phyloP scores from a whole-genome alignment of 2,888 invertebrate genomes.

The Axea sp. region DNA sequence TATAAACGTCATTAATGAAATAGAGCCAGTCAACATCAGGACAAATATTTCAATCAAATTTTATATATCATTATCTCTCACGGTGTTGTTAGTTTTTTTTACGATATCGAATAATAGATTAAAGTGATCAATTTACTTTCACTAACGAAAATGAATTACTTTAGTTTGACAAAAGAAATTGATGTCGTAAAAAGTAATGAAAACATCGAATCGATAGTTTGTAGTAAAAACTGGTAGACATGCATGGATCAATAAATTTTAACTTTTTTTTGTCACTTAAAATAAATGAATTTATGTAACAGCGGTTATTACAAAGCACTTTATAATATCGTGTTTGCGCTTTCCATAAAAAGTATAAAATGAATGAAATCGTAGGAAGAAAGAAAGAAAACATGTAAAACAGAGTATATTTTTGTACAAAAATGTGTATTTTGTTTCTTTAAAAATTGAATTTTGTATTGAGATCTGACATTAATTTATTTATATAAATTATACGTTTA shows the following conservation, averaged over 20 bases:
- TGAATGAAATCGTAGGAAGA: no score
- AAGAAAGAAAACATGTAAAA: not conserved
- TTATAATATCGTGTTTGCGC: not conserved
- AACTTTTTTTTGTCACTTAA: no score
- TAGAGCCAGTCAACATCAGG: conserved; percentile 34
- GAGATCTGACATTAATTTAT: not conserved
- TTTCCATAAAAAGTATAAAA: conserved; percentile 1
- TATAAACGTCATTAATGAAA: not conserved
- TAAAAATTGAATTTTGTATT: not conserved
- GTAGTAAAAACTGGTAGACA: not conserved
- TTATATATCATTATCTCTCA: conserved; percentile 17
- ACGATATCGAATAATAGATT: conserved; percentile 3
- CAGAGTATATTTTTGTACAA: conserved; percentile 9
- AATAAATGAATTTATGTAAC: conserved; percentile 2
- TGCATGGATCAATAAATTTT: conserved; percentile 1
- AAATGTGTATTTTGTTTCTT: not conserved
- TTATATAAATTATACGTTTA: no score
- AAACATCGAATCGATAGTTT: not conserved
- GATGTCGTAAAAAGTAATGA: not conserved
- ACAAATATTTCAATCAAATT: conserved; percentile 39
- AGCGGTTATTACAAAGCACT: conserved; percentile 2
- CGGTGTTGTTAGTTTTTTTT: conserved; percentile 18
- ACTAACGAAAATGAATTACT: no score
- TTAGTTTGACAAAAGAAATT: no score
- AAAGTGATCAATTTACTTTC: no score